Evolutionary conservation across 2,113 vertebrate species (phyloP), one percentile per base, ranked within the genome.

Genomic region (Laticauda colubrina): DNA sequence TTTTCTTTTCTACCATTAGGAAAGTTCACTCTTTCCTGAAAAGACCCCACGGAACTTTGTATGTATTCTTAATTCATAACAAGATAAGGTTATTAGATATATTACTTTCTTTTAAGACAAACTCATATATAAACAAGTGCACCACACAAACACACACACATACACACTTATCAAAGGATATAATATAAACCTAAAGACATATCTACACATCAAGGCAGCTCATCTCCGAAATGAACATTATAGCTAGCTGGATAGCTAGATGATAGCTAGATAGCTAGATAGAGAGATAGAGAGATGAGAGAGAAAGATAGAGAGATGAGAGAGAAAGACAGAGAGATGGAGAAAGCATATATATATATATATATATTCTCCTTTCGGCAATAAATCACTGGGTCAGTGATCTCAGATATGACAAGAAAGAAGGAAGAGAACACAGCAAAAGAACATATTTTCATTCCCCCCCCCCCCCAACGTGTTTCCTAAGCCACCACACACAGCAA

Each of bases 1-100:
- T 98, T 98, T 98, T 98, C 98, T 97, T 98, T 98, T 96, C 96
- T 94, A 98, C 92, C 98, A 97, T 98, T 98, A 98, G 94, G 86
- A 97, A 98, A 98, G 97, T 98, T 98, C 97, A 96, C 92, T 97
- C 96, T 96, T 53, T 56, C 96, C 97, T 92, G 97, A 97, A 97
- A 96, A 97, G 96, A 96, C 95, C 96, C 97, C 97, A 97, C 97
- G 95, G 97, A 97, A 97, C 95, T 98, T 98, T 90, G 97, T 97
- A 97, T 97, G 97, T 81, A 59, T 94, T 96, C 69, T 88, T 94
- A 97, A 97, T 97, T 96, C 96, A 96, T 93, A 96, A 97, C n/a
- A 98, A 92, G 97, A 95, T 56, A 91, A 95, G 96, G 94, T 92
- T 96, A 96, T 95, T 96, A 96, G 96, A 96, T 95, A 91, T 92